Base-by-base conservation (phyloP, 2,113 vertebrate species). In the Egretta garzetta region DNA sequence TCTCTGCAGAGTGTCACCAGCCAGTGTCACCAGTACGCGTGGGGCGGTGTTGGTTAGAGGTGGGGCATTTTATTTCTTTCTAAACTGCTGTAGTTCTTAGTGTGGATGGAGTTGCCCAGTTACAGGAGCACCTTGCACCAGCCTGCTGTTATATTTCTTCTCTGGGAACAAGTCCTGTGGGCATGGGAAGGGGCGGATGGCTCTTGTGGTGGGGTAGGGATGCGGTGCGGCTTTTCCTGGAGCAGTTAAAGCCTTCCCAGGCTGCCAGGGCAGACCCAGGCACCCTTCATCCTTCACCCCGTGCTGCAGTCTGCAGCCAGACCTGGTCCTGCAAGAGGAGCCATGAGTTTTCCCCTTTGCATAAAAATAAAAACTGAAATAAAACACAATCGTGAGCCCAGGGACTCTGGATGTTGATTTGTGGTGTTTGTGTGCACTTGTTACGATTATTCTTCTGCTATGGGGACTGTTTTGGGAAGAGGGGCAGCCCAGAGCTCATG, bases 21-120 rank as follows among this genome's bases (percentile, higher is more conserved):
- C 16, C 26, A 8, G 17, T 41, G 12, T 41, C 39, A 39, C 19
- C 26, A n/a, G 70, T 15, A 6, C 43, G 0, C 0, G 2, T 1
- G 4, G 39, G 47, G 30, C 17, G 4, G 80, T 1, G 22, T 6
- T 68, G 75, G 30, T 14, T 19, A 5, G 63, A 74, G 32, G 15
- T 39, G 55, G 37, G 37, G 12, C 14, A 28, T 21, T 20, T 56
- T 1, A 5, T 37, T 70, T 73, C 41, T 16, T 3, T 11, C 47
- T 28, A 13, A 68, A 3, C 43, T 16, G 0, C 2, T 23, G 33
- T 2, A 35, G 49, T 18, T 73, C 32, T 62, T 39, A 11, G 71
- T 4, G 33, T 37, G 50, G 55, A 8, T 53, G 60, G 45, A 43
- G 37, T 7, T 13, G 4, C 2, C 23, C 70, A 59, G 59, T 3